Base-by-base conservation (phyloP, 2,888 invertebrate species). In the Spatulosminthurus flaviceps region DNA sequence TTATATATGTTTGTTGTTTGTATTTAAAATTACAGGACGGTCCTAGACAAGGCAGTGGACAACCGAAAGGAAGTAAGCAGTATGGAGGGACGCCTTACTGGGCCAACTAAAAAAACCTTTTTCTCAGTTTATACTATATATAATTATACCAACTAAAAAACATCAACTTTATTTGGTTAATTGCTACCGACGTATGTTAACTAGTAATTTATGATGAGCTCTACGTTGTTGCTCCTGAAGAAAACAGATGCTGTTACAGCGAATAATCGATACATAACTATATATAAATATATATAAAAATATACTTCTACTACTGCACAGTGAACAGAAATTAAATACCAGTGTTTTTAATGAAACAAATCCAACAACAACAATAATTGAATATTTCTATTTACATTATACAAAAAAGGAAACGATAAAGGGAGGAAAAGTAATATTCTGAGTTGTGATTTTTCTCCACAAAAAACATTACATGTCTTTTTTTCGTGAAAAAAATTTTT, bases 1-100 rank as follows among this genome's bases (percentile, higher is more conserved):
- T 13, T 7, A 41, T 41, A 41, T 13, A 9, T 9, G 13, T 74
- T 42, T 28, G 29, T 16, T n/a, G 77, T 70, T 77, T 28, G 66
- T 80, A 73, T 66, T 76, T 72, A 26, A 22, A 29, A 71, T 81
- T 79, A 26, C 60, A 85, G 84, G 85, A 84, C 73, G 84, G 83
- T 51, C 82, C 83, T 26, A 82, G 84, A 64, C 83, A 83, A 82
- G 84, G 84, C 43, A 71, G 80, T 41, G 85, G 84, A 71, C 84
- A 84, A 81, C 83, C 82, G 28, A 84, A 84, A 78, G 82, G 82
- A 80, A 81, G 80, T 64, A 81, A 84, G 81, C 83, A 85, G 79
- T 83, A 84, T 78, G 81, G 81, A 60, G 79, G 74, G 24, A 67
- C 43, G 29, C 81, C 82, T 78, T 83, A 84, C 80, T 84, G 84